These are phyloP conservation scores for Desoria tigrina DNA, from an alignment of 2,888 invertebrate genomes.

Conservation along the genomic window DNA sequence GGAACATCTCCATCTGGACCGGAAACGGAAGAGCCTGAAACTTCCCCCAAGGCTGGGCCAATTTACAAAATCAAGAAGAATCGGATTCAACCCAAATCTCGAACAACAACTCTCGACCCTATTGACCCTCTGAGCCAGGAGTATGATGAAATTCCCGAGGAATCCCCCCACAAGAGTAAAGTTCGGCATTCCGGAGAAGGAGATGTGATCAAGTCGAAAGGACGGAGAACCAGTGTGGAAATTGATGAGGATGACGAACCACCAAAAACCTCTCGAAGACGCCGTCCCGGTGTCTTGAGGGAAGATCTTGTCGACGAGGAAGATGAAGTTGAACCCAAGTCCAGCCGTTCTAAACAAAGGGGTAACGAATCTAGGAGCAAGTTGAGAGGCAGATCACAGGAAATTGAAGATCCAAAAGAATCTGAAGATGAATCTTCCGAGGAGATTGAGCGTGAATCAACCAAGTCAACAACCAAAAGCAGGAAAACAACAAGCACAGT, in stretches of 20 bases:
- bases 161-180: not conserved
- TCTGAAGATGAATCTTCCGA: conserved; percentile 1
- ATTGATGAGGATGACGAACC: conserved; percentile 18
- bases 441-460: not conserved
- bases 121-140: conserved; percentile 38
- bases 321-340: not conserved
- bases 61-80: not conserved
- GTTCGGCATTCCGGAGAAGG: not conserved
- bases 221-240: not conserved
- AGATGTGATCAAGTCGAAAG: not conserved
- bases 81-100: conserved; percentile 9
- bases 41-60: not conserved
- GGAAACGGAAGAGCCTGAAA: conserved; percentile 20
- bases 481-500: no score
- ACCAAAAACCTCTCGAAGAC: conserved; percentile 18
- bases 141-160: conserved; percentile 31
- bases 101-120: conserved; percentile 22
- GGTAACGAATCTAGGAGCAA: not conserved
- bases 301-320: conserved; percentile 26
- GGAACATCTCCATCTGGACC: conserved; percentile 26
- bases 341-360: not conserved
- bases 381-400: no score
- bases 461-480: not conserved
- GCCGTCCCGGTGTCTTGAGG: conserved; percentile 32
- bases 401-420: no score